phyloP scores from a whole-genome alignment of 2,888 invertebrate genomes.

The Fissipunctia ypsillon region DNA sequence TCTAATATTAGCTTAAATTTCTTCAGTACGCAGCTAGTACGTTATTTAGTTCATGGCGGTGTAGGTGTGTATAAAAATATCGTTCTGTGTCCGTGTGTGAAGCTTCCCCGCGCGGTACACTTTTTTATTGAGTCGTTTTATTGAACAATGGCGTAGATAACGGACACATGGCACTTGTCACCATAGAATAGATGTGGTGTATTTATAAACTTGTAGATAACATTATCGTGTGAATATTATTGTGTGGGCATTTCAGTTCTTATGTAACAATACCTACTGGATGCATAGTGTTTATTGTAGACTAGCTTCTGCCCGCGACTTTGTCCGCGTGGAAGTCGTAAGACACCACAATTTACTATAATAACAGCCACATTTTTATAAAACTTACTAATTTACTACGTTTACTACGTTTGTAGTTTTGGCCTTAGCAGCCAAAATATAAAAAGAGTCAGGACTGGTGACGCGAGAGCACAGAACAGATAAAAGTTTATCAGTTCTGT shows the following conservation, averaged over 20 bases:
- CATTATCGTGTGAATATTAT: conserved; percentile 19
- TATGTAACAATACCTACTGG: conserved; percentile 9
- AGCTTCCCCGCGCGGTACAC: conserved; percentile 15
- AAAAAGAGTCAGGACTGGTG: no score
- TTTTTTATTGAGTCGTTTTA: conserved; percentile 47
- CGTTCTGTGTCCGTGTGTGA: conserved; percentile 5
- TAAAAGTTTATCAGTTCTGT: no score
- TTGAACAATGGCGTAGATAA: conserved; percentile 47
- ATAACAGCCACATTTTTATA: no score
- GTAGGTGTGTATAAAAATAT: conserved; percentile 17
- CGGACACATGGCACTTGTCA: conserved; percentile 41
- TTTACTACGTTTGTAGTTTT: no score
- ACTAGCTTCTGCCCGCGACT: no score
- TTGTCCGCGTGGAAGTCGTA: no score
- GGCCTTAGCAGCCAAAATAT: no score
- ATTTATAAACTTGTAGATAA: conserved; percentile 41
- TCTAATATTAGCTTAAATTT: conserved; percentile 25
- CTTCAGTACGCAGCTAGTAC: conserved; percentile 5
- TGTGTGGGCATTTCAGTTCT: conserved; percentile 7
- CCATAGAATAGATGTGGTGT: conserved; percentile 23
- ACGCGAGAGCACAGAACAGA: no score
- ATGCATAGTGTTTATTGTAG: conserved; percentile 5
- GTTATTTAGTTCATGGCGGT: conserved; percentile 22
- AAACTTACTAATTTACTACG: no score
- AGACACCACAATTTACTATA: no score